phyloP scores from a whole-genome alignment of 2,888 invertebrate genomes.

The Gonocerus acuteangulatus region DNA sequence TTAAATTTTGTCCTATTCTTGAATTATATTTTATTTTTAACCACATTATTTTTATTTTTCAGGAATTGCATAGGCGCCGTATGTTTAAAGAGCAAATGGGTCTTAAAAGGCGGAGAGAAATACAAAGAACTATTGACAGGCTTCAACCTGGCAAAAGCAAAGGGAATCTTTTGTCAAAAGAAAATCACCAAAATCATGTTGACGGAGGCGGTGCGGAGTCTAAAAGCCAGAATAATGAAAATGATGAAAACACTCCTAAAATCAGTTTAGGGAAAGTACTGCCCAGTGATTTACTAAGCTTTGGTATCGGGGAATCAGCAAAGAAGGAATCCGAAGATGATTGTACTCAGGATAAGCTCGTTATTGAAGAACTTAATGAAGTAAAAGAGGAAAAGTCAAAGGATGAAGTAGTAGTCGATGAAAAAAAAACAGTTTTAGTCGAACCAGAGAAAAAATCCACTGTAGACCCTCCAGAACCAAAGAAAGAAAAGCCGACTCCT shows the following conservation, averaged over 20 bases:
- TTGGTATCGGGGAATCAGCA: conserved; percentile 45
- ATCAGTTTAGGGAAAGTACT: conserved; percentile 78
- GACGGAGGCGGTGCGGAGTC: conserved; percentile 20
- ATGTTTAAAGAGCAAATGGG: conserved; percentile 41
- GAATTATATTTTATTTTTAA: no score
- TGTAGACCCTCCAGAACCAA: conserved; percentile 39
- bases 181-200: conserved; percentile 25
- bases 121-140: conserved; percentile 74
- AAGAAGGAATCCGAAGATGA: conserved; percentile 37
- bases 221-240: conserved; percentile 31
- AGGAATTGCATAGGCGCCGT: conserved; percentile 46
- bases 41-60: conserved; percentile 44
- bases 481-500: conserved; percentile 61
- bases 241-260: conserved; percentile 61
- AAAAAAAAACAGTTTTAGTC: conserved; percentile 25
- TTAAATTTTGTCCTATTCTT: no score
- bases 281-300: conserved; percentile 58
- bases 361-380: conserved; percentile 38
- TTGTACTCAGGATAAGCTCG: conserved; percentile 35
- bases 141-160: conserved; percentile 81
- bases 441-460: conserved; percentile 34
- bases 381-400: conserved; percentile 38
- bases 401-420: conserved; percentile 37
- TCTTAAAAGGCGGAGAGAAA: conserved; percentile 56
- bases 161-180: conserved; percentile 69